Conservation (phyloP, 2,888 invertebrate species). For the Saturnia pavonia region DNA sequence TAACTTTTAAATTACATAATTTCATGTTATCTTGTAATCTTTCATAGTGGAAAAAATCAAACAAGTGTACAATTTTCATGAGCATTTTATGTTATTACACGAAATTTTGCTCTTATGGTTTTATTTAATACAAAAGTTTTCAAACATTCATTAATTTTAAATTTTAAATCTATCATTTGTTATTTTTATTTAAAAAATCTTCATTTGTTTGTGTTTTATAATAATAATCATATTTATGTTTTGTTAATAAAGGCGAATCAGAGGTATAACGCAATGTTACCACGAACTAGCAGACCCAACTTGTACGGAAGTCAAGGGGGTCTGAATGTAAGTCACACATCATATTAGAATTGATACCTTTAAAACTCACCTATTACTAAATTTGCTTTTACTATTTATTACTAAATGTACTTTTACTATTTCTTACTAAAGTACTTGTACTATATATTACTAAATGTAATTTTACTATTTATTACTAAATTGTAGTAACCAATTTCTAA, state of each 20-base stretch:
- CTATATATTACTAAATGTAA: no score
- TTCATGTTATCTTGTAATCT: neutral
- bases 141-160: no score
- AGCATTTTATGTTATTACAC: slow-evolving; percentile 21
- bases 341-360: neutral
- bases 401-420: neutral
- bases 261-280: slow-evolving; percentile 65
- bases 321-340: slow-evolving; percentile 63
- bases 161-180: no score
- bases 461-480: neutral
- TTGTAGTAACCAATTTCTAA: no score
- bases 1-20: neutral
- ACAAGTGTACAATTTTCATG: slow-evolving; percentile 15
- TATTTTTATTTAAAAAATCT: slow-evolving; percentile 25
- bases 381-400: neutral
- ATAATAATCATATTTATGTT: slow-evolving; percentile 30
- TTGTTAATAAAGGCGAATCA: slow-evolving; percentile 64
- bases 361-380: no score
- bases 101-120: neutral
- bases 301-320: slow-evolving; percentile 68
- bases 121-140: no score
- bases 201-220: slow-evolving; percentile 35
- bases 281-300: slow-evolving; percentile 61
- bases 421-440: no score
- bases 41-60: neutral